Conservation (phyloP, 2,888 invertebrate species). For the Acholoe squamosa region DNA sequence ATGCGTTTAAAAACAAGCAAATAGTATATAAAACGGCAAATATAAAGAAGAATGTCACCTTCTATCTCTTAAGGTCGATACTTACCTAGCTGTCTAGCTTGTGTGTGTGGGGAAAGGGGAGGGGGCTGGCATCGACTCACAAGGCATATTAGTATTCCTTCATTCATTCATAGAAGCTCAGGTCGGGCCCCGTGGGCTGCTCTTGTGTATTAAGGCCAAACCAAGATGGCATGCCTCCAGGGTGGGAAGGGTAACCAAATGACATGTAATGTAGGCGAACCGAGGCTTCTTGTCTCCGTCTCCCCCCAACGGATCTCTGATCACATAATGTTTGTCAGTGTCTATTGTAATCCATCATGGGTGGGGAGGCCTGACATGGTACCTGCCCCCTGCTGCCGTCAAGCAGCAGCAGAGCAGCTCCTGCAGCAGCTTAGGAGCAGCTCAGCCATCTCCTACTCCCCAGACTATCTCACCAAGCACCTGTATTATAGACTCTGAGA, state of each 20-base stretch:
- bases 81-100: too few relatives aligned
- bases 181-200: background rate
- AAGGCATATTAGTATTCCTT: background rate
- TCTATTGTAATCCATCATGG: slow-evolving; percentile 36
- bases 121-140: background rate
- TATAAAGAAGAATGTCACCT: too few relatives aligned
- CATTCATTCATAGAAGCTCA: background rate
- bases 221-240: slow-evolving; percentile 16
- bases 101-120: too few relatives aligned
- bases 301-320: slow-evolving; percentile 10
- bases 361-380: background rate
- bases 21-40: too few relatives aligned
- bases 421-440: too few relatives aligned
- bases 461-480: too few relatives aligned
- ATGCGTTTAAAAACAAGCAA: too few relatives aligned
- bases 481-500: too few relatives aligned
- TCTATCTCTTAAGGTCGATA: too few relatives aligned
- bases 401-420: too few relatives aligned
- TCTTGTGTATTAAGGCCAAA: slow-evolving; percentile 30
- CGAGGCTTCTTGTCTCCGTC: slow-evolving; percentile 12
- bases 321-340: slow-evolving; percentile 53
- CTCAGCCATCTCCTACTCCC: too few relatives aligned
- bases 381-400: background rate
- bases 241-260: background rate
- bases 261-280: slow-evolving; percentile 43